Conservation (phyloP, 2,113 vertebrate species). For the Rhinoptilus africanus region DNA sequence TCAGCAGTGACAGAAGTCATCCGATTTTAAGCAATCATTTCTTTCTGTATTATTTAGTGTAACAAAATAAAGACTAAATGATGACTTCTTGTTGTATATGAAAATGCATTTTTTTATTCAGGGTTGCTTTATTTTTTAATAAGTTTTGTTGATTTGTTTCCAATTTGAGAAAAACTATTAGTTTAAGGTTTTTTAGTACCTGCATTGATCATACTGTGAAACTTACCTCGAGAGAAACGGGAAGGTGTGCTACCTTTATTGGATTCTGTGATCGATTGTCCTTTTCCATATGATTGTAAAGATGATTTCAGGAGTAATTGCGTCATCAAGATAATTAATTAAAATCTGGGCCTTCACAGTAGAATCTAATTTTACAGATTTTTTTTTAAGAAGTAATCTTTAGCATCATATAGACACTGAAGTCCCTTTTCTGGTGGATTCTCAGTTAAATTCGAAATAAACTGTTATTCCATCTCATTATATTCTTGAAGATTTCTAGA, state of each 20-base stretch:
- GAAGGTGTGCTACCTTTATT: neutral
- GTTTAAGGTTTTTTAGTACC: neutral
- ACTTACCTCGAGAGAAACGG: neutral
- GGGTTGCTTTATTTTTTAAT: neutral
- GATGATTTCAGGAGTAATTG: neutral
- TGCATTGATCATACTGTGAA: neutral
- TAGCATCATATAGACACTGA: neutral
- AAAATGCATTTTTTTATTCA: neutral
- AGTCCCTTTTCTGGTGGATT: neutral
- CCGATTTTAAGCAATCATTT: neutral
- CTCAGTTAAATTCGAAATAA: neutral
- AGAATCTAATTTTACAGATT: neutral
- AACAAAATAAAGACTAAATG: neutral
- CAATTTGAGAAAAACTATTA: neutral
- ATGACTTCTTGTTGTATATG: neutral
- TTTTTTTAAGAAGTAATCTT: neutral
- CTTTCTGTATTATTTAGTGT: neutral
- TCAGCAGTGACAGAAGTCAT: neutral
- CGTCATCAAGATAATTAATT: neutral
- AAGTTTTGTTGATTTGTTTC: neutral
- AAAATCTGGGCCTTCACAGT: neutral
- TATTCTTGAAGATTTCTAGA: neutral
- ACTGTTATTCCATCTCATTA: neutral
- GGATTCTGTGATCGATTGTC: neutral
- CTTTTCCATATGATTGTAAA: neutral